These are phyloP conservation scores for Pyrocoelia pectoralis DNA, from an alignment of 2,888 invertebrate genomes.

Conservation along the genomic window DNA sequence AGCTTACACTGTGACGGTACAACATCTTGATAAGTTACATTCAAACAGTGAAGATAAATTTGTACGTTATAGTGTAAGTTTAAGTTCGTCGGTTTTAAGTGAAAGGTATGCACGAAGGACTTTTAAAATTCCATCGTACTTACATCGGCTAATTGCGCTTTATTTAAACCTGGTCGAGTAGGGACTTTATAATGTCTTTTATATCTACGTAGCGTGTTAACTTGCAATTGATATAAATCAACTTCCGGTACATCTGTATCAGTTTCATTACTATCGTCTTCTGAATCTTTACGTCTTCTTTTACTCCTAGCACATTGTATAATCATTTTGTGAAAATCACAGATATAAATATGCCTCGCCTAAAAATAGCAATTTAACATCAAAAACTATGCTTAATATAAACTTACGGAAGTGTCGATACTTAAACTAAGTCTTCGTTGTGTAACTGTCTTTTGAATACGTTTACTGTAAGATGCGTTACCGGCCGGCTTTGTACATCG, in stretches of 20 bases:
- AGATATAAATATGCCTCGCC: conserved; percentile 96
- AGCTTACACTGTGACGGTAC: no score
- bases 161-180: conserved; percentile 90
- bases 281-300: conserved; percentile 90
- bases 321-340: conserved; percentile 94
- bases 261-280: conserved; percentile 94
- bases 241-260: conserved; percentile 92
- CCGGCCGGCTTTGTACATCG: conserved; percentile 89
- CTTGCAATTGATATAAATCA: conserved; percentile 91
- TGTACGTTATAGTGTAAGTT: no score
- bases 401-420: conserved; percentile 78
- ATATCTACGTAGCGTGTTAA: conserved; percentile 92
- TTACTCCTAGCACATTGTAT: conserved; percentile 96
- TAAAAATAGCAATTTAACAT: conserved; percentile 52
- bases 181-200: conserved; percentile 93
- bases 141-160: conserved; percentile 96
- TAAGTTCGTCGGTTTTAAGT: no score
- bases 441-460: conserved; percentile 94
- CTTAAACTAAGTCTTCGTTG: conserved; percentile 89
- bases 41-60: no score
- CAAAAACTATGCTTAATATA: neutral
- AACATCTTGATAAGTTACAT: no score
- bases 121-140: no score
- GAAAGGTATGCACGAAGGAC: no score
- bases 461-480: conserved; percentile 95